Base-by-base conservation (phyloP, 2,888 invertebrate species). In the Cataglyphis cursor region DNA sequence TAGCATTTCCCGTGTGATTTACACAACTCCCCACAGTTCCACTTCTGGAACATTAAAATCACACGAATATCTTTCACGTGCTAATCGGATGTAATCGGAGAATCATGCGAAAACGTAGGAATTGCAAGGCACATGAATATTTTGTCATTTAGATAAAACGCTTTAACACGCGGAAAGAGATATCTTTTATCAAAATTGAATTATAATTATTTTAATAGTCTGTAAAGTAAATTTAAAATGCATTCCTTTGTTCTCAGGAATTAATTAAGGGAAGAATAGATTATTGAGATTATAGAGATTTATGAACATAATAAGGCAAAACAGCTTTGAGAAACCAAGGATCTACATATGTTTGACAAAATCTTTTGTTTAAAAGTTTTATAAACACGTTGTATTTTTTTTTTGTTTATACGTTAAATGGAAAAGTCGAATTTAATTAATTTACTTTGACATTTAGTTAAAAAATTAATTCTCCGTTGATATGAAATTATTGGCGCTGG, bases 281-380 rank as follows among this genome's bases (percentile, higher is more conserved):
- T 24, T 24, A 24, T 24, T 24, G 24, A 24, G 24, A 24, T 28
- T 28, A 15, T 28, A 41, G 10, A 38, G 38, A 38, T 18, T 15
- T 24, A 9, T 41, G 21, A 15, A 38, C 18, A n/a, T 24, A 41
- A 73, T 41, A 12, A 73, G n/a, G 41, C 5, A n/a, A 10, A 18
- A 57, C 18, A 18, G 4, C 2, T 62, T 74, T 66, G 5, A 28
- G 15, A 28, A 78, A 78, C 12, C 57, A 31, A 78, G 72, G 21
- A 57, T 59, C 6, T 28, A 66, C 24, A 54, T 41, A 38, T 41
- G 8, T n/a, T 15, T 15, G 15, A 6, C 12, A 44, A 8, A 44
- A 8, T 28, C 15, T 41, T 21, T 41, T n/a, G 8, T 44, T 78
- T 72, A 18, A 6, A 54, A 48, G 18, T 64, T 64, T 76, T 54